These are phyloP conservation scores for Helostoma temminkii DNA, from an alignment of 2,797 vertebrate species.

Conservation along the genomic window DNA sequence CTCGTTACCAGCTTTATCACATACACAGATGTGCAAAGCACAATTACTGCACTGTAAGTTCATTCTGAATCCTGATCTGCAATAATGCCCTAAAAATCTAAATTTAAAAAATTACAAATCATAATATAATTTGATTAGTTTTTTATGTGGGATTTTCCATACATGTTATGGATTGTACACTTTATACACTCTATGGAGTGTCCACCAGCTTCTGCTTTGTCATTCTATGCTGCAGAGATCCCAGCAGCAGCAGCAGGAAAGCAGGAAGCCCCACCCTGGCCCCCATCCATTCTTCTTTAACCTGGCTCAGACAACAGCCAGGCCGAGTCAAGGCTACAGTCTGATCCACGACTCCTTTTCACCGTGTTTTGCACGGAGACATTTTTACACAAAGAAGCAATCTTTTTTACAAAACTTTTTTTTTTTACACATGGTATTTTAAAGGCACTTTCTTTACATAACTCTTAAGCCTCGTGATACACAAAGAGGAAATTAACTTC, in stretches of 20 bases:
- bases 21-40: conserved; percentile 37
- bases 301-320: conserved; percentile 47
- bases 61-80: conserved; percentile 28
- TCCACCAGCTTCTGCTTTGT: conserved; percentile 45
- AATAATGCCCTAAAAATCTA: conserved; percentile 45
- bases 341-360: conserved; percentile 18
- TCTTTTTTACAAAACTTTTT: neutral
- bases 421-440: neutral
- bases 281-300: conserved; percentile 41
- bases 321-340: conserved; percentile 53
- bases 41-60: conserved; percentile 8
- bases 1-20: conserved; percentile 35
- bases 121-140: conserved; percentile 50
- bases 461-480: conserved; percentile 10
- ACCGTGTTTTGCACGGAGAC: conserved; percentile 22
- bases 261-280: conserved; percentile 65
- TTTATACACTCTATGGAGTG: conserved; percentile 12
- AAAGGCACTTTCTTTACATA: conserved; percentile 17
- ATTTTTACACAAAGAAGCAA: conserved; percentile 13
- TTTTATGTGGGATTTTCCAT: conserved; percentile 37
- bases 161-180: neutral
- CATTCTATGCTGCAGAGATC: conserved; percentile 45
- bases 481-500: conserved; percentile 41
- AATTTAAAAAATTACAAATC: conserved; percentile 46
- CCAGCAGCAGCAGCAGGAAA: conserved; percentile 54